Evolutionary conservation across 2,888 invertebrate genomes (phyloP), one percentile per base, ranked within the genome.

Genomic region (Athalia circularis): DNA sequence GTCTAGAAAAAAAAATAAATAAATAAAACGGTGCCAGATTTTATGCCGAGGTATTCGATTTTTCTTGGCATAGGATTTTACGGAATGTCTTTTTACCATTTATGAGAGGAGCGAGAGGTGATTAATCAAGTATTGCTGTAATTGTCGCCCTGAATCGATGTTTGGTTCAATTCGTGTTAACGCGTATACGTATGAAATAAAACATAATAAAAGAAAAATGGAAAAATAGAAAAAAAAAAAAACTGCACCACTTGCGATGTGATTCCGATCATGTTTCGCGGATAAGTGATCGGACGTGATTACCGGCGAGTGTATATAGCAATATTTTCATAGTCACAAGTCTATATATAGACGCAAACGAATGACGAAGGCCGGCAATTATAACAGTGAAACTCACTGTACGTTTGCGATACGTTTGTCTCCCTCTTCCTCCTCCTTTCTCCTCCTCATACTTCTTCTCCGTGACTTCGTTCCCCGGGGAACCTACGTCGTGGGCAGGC

Each of bases 271-370:
- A 45, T 75, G 75, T 75, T 29, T 75, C 45, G 75, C 62, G 64
- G 62, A 62, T 75, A 75, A 64, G 75, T 75, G 75, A 75, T 75
- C 75, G 75, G 62, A 75, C 62, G 61, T 43, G 75, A 75, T 75
- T 50, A 75, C 54, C 62, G n/a, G 59, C 11, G 54, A 54, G 62
- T 29, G 59, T 59, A 50, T 59, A 50, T 15, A 62, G 75, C 43
- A 75, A 75, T 75, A 62, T 75, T 75, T 62, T 62, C 62, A 75
- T 48, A 75, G 50, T 62, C 45, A 29, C 64, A 75, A 29, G 48
- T 52, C 75, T 75, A 62, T 75, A 62, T 75, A 75, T 75, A 75
- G 75, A 62, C 64, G 50, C 62, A 61, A 50, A 64, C 75, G 62
- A 7, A 75, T 47, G 61, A 48, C 75, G 75, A 75, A 62, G 75